Percentiles rank a stretch among this genome's conserved stretches.
Evolutionary conservation across 2,888 invertebrate species (phyloP).

Genomic region (Andrena minutula): DNA sequence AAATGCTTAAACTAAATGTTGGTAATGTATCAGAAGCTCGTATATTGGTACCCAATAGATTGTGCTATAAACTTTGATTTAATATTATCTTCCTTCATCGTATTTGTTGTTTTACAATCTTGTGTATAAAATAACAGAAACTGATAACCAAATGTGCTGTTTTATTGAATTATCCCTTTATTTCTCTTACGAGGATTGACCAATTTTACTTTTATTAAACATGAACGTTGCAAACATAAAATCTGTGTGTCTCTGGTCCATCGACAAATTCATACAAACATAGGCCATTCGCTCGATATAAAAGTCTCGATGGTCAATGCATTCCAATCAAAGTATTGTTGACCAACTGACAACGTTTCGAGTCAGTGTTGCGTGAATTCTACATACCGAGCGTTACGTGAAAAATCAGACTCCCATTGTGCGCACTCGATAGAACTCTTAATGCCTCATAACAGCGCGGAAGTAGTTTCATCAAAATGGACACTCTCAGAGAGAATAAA

Average conservation of each 20-base stretch:
- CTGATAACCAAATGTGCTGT: too few relatives aligned
- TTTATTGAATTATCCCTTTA: too few relatives aligned
- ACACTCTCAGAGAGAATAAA: background rate
- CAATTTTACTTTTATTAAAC: background rate
- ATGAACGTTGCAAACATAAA: background rate
- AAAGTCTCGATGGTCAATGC: constrained; percentile 29
- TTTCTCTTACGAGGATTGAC: background rate
- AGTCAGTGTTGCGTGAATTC: constrained; percentile 27
- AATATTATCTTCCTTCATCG: too few relatives aligned
- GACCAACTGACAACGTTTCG: constrained; percentile 19
- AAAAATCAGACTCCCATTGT: background rate
- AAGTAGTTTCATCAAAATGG: constrained; percentile 1
- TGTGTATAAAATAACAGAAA: too few relatives aligned
- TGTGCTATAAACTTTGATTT: too few relatives aligned
- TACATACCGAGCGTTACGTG: background rate
- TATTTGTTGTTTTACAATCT: too few relatives aligned
- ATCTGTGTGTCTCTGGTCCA: background rate
- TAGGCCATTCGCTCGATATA: constrained; percentile 30
- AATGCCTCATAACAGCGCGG: background rate
- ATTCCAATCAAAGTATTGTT: constrained; percentile 35
- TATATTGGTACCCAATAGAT: too few relatives aligned
- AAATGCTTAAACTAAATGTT: too few relatives aligned
- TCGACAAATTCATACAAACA: constrained; percentile 5
- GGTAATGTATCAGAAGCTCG: too few relatives aligned
- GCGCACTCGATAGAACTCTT: background rate